These are phyloP conservation scores for Melanotaenia duboulayi DNA, from an alignment of 2,113 vertebrate species.

Conservation along the genomic window DNA sequence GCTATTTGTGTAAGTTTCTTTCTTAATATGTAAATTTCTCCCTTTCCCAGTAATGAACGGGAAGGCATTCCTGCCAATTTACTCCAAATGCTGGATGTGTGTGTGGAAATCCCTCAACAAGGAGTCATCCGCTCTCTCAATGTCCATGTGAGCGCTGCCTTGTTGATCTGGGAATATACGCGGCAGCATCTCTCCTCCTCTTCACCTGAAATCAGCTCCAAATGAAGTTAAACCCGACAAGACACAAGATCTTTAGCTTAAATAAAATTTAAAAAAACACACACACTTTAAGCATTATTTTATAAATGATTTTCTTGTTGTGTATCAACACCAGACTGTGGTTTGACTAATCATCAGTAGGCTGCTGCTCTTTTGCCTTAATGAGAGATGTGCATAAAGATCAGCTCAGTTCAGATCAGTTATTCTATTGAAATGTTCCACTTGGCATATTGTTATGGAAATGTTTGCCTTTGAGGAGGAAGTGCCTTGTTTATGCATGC, in stretches of 20 bases:
- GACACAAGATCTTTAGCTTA: slow-evolving; percentile 1
- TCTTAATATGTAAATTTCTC: background rate
- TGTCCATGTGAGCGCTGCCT: slow-evolving; percentile 95
- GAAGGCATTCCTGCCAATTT: slow-evolving; percentile 94
- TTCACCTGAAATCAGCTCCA: slow-evolving; percentile 1
- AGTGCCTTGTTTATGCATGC: slow-evolving; percentile 23
- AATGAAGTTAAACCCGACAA: background rate
- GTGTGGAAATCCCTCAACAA: slow-evolving; percentile 96
- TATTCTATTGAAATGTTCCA: slow-evolving; percentile 53
- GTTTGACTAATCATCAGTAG: slow-evolving; percentile 6
- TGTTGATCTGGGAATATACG: slow-evolving; percentile 97
- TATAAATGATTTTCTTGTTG: background rate
- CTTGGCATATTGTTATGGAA: slow-evolving; percentile 14
- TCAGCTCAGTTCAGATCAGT: slow-evolving; percentile 4
- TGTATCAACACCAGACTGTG: background rate
- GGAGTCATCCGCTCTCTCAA: slow-evolving; percentile 95
- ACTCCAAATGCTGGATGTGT: slow-evolving; percentile 93
- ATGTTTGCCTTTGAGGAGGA: slow-evolving; percentile 9
- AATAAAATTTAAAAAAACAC: too few species aligned
- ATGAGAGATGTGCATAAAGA: slow-evolving; percentile 45
- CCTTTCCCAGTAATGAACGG: slow-evolving; percentile 87
- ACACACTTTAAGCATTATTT: background rate
- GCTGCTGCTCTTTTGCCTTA: slow-evolving; percentile 23
- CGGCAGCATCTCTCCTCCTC: slow-evolving; percentile 83
- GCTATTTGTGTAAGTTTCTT: background rate